Percentiles rank a stretch among this genome's conserved stretches.
Evolutionary conservation across 2,888 invertebrate species (phyloP).

Genomic region (Pedicia rivosa): DNA sequence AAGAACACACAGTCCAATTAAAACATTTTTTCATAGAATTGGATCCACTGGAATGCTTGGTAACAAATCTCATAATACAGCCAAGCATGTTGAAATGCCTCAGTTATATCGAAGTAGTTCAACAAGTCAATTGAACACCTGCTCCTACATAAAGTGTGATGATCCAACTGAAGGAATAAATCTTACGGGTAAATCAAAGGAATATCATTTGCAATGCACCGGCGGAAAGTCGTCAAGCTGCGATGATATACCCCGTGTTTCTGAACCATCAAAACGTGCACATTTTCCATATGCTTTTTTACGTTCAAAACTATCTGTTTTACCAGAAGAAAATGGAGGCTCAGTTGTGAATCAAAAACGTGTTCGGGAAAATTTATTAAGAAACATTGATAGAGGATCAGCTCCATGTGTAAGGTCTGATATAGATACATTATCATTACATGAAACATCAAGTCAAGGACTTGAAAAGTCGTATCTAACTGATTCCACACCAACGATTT

Average conservation of each 20-base stretch:
- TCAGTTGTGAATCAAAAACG: slow-evolving; percentile 34
- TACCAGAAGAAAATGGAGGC: slow-evolving; percentile 53
- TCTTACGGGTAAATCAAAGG: slow-evolving; percentile 19
- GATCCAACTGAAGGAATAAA: slow-evolving; percentile 68
- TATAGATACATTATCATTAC: slow-evolving; percentile 1
- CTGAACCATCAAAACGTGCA: slow-evolving; percentile 38
- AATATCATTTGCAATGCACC: background rate
- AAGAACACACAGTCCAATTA: slow-evolving; percentile 40
- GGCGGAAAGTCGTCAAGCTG: slow-evolving; percentile 48
- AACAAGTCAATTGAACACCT: slow-evolving; percentile 54
- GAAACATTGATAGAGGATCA: background rate
- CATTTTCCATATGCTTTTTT: slow-evolving; percentile 65
- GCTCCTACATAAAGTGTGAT: slow-evolving; percentile 54
- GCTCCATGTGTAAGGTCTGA: background rate
- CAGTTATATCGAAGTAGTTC: slow-evolving; percentile 56
- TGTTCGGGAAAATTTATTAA: background rate
- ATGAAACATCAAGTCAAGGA: background rate
- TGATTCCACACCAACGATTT: no score
- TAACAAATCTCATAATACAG: slow-evolving; percentile 24
- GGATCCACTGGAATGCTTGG: slow-evolving; percentile 63
- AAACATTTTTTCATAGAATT: slow-evolving; percentile 57
- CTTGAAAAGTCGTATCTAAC: no score
- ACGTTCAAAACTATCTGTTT: slow-evolving; percentile 56
- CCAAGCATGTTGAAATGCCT: slow-evolving; percentile 18
- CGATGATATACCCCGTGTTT: slow-evolving; percentile 51